phyloP scores from a whole-genome alignment of 2,797 vertebrate genomes.

The Sorex maritimensis region DNA sequence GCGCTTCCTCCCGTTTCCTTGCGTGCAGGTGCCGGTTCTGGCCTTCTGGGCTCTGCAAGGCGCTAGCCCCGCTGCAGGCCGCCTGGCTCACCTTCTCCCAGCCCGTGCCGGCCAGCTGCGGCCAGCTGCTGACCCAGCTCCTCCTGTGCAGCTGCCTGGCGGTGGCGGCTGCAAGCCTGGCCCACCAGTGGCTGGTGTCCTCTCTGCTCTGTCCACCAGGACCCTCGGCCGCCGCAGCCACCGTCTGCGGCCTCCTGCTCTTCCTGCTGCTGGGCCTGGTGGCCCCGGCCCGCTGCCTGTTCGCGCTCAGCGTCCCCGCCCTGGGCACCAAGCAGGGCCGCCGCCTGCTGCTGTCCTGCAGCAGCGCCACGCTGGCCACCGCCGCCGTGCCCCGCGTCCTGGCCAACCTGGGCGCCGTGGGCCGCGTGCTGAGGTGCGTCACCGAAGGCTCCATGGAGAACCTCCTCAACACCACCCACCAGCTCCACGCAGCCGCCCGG shows the following conservation, averaged over 20 bases:
- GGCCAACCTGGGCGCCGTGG: constrained; percentile 91
- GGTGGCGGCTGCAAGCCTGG: constrained; percentile 88
- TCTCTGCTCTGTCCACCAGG: constrained; percentile 90
- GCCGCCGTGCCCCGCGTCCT: constrained; percentile 94
- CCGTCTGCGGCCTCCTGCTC: constrained; percentile 89
- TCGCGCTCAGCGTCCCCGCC: constrained; percentile 94
- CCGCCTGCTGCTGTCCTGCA: constrained; percentile 93
- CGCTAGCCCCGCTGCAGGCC: not conserved
- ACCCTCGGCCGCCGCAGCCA: constrained; percentile 78
- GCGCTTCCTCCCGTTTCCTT: not conserved
- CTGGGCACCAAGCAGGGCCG: constrained; percentile 95
- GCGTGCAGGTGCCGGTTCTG: constrained; percentile 75
- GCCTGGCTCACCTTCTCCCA: constrained; percentile 94
- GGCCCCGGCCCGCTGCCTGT: constrained; percentile 95
- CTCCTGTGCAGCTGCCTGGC: constrained; percentile 92
- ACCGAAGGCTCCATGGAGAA: constrained; percentile 93
- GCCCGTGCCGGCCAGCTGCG: constrained; percentile 89
- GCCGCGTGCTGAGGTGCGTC: constrained; percentile 93
- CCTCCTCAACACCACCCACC: constrained; percentile 93
- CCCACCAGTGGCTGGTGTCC: constrained; percentile 93
- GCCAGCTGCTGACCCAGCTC: constrained; percentile 91
- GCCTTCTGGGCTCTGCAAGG: constrained; percentile 52
- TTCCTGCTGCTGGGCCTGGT: constrained; percentile 91
- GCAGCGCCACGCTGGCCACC: constrained; percentile 92
- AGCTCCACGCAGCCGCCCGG: constrained; percentile 88